Conservation (phyloP, 2,113 vertebrate genomes). For the Pterocles burchelli region DNA sequence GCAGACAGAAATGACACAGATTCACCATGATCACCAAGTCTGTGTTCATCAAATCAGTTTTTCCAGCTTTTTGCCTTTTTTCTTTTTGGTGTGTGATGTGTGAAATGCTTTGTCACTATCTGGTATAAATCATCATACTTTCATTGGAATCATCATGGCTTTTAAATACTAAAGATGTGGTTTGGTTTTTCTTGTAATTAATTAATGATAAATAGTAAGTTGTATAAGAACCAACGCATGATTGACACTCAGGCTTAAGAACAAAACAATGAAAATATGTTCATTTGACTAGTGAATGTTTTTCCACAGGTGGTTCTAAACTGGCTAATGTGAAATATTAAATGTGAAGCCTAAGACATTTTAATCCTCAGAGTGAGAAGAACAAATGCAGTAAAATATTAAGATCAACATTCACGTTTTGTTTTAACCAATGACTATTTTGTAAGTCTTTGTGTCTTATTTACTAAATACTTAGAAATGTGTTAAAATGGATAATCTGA, state of each 20-base stretch:
- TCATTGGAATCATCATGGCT: not conserved
- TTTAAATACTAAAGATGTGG: not conserved
- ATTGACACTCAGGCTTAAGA: not conserved
- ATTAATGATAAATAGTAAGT: not conserved
- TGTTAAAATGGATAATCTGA: not conserved
- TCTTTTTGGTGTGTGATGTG: not conserved
- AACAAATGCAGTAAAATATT: not conserved
- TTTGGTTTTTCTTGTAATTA: not conserved
- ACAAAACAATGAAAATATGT: not conserved
- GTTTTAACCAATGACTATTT: not conserved
- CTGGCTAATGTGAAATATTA: not conserved
- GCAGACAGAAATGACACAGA: not conserved
- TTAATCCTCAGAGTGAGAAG: not conserved
- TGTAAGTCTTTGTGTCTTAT: not conserved
- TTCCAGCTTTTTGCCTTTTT: not conserved
- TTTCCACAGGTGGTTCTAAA: not conserved
- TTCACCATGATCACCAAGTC: not conserved
- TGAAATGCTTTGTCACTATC: not conserved
- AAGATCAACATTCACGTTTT: not conserved
- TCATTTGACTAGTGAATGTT: not conserved
- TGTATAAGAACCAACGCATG: not conserved
- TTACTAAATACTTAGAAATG: not conserved
- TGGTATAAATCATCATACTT: not conserved
- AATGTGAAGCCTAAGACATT: not conserved
- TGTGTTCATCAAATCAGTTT: not conserved